Percentiles rank a stretch among this genome's conserved stretches.
Conservation (phyloP, 2,797 vertebrate species). For the Babyrousa celebensis region DNA sequence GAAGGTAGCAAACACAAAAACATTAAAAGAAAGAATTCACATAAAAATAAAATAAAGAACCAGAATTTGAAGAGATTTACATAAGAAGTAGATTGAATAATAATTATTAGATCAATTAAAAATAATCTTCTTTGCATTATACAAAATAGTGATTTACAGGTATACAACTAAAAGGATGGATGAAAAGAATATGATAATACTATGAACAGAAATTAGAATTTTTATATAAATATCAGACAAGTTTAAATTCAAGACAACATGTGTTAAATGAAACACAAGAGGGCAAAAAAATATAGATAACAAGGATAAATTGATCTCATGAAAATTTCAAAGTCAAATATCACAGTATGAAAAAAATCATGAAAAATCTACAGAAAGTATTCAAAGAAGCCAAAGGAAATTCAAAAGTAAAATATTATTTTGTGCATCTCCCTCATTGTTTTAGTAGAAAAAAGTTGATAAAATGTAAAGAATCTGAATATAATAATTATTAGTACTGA, state of each 20-base stretch:
- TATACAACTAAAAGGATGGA: background rate
- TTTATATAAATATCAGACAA: background rate
- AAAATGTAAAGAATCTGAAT: background rate
- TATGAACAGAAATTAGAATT: background rate
- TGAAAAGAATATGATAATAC: background rate
- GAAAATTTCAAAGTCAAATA: background rate
- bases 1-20: background rate
- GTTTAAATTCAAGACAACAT: background rate
- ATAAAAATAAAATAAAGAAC: background rate
- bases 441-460: slow-evolving; percentile 17
- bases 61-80: background rate
- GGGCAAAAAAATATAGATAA: background rate
- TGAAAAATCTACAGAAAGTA: background rate
- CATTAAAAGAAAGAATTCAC: background rate
- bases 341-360: background rate
- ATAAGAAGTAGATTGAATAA: background rate
- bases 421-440: background rate
- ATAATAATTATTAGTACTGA: background rate
- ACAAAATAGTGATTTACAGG: background rate
- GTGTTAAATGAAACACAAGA: background rate
- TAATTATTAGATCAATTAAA: background rate
- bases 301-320: background rate
- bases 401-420: background rate
- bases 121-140: background rate
- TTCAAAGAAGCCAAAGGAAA: background rate